phyloP scores from a whole-genome alignment of 2,888 invertebrate genomes.

The Blastobasis lacticolella region DNA sequence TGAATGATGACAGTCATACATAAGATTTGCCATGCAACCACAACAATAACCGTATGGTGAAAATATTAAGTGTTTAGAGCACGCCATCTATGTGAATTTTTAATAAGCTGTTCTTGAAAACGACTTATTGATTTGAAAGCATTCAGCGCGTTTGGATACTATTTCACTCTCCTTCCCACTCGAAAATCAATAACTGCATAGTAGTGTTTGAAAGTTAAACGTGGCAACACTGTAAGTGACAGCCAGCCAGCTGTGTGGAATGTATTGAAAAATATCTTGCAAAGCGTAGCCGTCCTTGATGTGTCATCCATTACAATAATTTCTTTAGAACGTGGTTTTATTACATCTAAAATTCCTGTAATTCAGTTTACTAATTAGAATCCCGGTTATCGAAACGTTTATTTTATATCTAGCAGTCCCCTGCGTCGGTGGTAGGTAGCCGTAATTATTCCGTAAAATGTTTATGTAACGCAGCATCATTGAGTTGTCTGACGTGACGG shows the following conservation, averaged over 20 bases:
- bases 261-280: constrained; percentile 63
- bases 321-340: constrained; percentile 49
- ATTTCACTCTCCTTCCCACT: too few species aligned
- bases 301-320: constrained; percentile 65
- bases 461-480: constrained; percentile 70
- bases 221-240: constrained; percentile 59
- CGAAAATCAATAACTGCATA: constrained; percentile 8
- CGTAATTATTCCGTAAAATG: constrained; percentile 53
- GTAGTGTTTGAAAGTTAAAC: constrained; percentile 22
- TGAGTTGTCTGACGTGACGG: constrained; percentile 52
- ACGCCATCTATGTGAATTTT: too few species aligned
- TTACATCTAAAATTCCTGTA: constrained; percentile 20
- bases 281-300: constrained; percentile 59
- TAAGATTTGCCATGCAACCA: too few species aligned
- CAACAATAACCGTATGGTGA: too few species aligned
- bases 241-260: constrained; percentile 65
- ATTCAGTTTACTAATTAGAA: constrained; percentile 14
- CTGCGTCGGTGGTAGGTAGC: constrained; percentile 44
- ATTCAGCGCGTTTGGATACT: too few species aligned
- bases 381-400: background rate
- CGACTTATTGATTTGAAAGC: too few species aligned
- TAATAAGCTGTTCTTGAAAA: too few species aligned
- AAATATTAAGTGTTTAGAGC: too few species aligned
- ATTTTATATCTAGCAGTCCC: constrained; percentile 5
- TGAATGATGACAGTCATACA: too few species aligned